Percentiles rank a stretch among this genome's conserved stretches.
Conservation (phyloP, 37 sponge, comb jelly and placozoan genomes). For the Aplysina aerophoba region DNA sequence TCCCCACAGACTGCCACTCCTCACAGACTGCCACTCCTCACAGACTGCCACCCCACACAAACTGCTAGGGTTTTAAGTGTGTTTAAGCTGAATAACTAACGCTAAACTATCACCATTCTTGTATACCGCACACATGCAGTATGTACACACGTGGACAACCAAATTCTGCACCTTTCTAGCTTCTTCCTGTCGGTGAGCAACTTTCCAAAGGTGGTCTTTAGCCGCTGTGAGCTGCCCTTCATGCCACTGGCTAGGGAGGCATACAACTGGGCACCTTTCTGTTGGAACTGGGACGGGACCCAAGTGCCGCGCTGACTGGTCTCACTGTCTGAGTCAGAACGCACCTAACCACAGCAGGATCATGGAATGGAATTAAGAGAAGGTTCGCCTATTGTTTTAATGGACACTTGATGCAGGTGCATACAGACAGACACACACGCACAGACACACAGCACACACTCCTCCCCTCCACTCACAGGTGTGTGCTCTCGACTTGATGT, state of each 20-base stretch:
- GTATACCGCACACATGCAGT: too few species aligned
- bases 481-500: constrained; percentile 6
- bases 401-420: constrained; percentile 19
- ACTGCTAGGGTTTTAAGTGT: too few species aligned
- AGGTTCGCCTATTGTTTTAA: too few species aligned
- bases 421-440: constrained; percentile 1
- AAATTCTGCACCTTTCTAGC: neutral
- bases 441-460: neutral
- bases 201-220: constrained; percentile 35
- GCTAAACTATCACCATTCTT: too few species aligned
- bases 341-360: constrained; percentile 41
- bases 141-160: too few species aligned
- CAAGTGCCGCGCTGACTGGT: neutral
- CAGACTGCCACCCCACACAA: too few species aligned
- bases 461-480: neutral
- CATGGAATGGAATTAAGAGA: neutral
- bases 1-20: too few species aligned
- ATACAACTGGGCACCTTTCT: constrained; percentile 69
- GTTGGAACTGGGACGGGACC: constrained; percentile 25
- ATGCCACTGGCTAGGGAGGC: constrained; percentile 51
- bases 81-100: too few species aligned
- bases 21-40: too few species aligned
- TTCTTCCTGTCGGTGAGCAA: constrained; percentile 18
- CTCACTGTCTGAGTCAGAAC: constrained; percentile 66
- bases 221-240: constrained; percentile 49